phyloP scores from a whole-genome alignment of 2,797 vertebrate species.

The Enteromius argenteus region DNA sequence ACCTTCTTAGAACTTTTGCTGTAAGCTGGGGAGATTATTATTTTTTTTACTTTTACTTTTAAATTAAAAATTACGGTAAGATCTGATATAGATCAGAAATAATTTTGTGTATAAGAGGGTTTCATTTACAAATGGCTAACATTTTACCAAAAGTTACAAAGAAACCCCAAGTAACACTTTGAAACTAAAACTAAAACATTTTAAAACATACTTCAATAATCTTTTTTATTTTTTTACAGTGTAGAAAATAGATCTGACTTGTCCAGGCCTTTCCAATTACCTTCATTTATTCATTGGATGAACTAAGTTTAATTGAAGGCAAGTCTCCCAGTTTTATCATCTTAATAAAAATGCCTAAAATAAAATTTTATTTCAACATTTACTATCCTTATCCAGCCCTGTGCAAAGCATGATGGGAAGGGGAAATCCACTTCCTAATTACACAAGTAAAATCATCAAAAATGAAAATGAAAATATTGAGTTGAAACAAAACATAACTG shows the following conservation, averaged over 20 bases:
- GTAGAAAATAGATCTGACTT: no score
- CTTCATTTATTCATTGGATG: no score
- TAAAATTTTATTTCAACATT: no score
- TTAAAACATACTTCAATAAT: background rate
- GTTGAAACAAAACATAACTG: no score
- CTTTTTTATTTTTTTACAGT: background rate
- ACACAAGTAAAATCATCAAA: no score
- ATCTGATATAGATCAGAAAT: background rate
- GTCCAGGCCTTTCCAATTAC: background rate
- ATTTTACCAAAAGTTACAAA: background rate
- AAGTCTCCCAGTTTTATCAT: no score
- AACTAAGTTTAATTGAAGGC: no score
- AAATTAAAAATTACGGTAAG: background rate
- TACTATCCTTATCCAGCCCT: no score
- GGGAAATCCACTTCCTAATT: no score
- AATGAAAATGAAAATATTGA: no score
- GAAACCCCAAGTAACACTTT: background rate
- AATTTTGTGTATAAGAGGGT: background rate
- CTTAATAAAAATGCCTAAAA: no score
- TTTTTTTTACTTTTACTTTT: background rate
- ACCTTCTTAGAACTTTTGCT: background rate
- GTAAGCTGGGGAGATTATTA: background rate
- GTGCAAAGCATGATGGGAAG: no score
- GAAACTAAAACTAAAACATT: background rate
- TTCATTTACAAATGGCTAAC: background rate